These are phyloP conservation scores for Sterrhoptilus dennistouni DNA, from an alignment of 2,113 vertebrate species.

Conservation along the genomic window DNA sequence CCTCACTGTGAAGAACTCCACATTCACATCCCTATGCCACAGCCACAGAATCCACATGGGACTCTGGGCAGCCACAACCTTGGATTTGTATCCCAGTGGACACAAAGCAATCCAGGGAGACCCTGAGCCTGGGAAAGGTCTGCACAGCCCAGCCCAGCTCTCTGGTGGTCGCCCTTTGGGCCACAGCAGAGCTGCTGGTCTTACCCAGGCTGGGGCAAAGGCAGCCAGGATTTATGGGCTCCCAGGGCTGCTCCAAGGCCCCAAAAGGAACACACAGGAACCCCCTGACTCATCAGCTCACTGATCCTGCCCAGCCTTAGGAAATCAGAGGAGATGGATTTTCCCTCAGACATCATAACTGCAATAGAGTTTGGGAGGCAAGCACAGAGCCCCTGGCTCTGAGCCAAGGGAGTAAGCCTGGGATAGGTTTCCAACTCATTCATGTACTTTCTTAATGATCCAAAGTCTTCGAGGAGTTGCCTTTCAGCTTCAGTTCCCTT, in stretches of 20 bases:
- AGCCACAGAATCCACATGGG: accelerated
- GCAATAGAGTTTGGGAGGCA: background rate
- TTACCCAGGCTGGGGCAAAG: background rate
- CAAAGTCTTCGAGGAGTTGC: constrained; percentile 7
- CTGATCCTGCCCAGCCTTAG: constrained; percentile 1
- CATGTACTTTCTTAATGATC: constrained; percentile 36
- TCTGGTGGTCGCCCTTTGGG: accelerated
- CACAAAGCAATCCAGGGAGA: background rate
- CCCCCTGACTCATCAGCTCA: background rate
- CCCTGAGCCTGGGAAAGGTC: background rate
- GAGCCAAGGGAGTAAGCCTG: constrained; percentile 13
- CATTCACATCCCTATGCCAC: background rate
- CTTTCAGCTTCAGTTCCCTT: constrained; percentile 30
- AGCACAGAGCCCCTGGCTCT: background rate
- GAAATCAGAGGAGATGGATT: constrained; percentile 43
- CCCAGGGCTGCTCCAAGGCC: background rate
- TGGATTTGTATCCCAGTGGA: accelerated
- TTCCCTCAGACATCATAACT: constrained; percentile 8
- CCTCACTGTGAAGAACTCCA: accelerated
- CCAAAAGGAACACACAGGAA: accelerated
- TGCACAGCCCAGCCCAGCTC: background rate
- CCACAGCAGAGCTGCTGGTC: background rate
- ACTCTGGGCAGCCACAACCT: background rate
- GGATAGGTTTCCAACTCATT: constrained; percentile 24
- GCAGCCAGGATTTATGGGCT: background rate